Percentiles rank a stretch among this genome's conserved stretches.
These are phyloP conservation scores for Holotrichia oblita DNA, from an alignment of 1,140 invertebrate genomes.

Conservation along the genomic window DNA sequence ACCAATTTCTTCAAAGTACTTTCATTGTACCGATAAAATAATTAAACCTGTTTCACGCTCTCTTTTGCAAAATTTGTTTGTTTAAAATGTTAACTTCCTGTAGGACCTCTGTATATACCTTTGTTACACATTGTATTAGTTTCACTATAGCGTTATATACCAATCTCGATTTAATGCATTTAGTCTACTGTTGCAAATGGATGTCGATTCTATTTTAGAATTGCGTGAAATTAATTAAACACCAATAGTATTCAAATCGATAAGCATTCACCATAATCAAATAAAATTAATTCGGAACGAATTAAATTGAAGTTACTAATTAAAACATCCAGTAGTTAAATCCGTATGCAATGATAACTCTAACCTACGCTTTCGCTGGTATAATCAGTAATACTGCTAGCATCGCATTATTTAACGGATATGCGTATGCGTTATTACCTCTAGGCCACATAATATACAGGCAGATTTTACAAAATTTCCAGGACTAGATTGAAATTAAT, in stretches of 20 bases:
- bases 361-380: too few relatives aligned
- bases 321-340: not conserved
- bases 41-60: too few relatives aligned
- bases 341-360: too few relatives aligned
- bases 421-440: not conserved
- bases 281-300: not conserved
- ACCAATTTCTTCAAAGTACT: too few relatives aligned
- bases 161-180: not conserved
- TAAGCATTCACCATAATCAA: not conserved
- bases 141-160: too few relatives aligned
- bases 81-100: too few relatives aligned
- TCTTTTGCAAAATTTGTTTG: too few relatives aligned
- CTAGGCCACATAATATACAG: not conserved
- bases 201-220: too few relatives aligned
- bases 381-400: not conserved
- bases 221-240: not conserved
- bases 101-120: too few relatives aligned
- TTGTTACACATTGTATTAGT: too few relatives aligned
- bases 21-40: too few relatives aligned
- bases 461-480: not conserved
- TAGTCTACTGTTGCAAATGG: not conserved
- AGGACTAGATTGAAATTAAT: constrained; percentile 10
- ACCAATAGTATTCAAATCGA: not conserved
- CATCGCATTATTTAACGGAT: not conserved
- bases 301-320: not conserved